Evolutionary conservation across 2,113 vertebrate genomes (phyloP), one percentile per base, ranked within the genome.

Genomic region (Fregetta grallaria): DNA sequence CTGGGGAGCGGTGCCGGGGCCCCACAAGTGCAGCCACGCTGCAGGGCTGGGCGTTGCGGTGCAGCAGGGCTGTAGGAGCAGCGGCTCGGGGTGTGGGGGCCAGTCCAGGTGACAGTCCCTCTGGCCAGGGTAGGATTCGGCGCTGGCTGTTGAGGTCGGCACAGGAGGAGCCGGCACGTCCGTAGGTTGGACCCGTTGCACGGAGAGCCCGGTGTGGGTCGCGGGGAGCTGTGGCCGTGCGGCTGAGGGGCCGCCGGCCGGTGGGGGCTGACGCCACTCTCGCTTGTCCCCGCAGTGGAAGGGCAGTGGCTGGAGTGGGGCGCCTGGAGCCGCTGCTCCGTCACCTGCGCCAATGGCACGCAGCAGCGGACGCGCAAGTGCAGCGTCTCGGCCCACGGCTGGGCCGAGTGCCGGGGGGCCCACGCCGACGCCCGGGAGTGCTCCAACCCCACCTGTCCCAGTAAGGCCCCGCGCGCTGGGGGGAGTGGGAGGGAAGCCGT

Each of bases 251-350:
- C 92, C 67, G 49, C 70, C 0, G 52, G 15, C 34, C 25, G 0
- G 40, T 5, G 73, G 82, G 80, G 63, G n/a, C 55, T 90, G 85
- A 98, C 36, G 40, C 23, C 81, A 62, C 63, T 92, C 68, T 97
- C 91, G 49, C 91, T 97, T 95, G 96, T 97, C 96, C 96, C 96
- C 81, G 89, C 98, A 99, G 99, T 99, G 98, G 99, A 99, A 98
- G 99, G 99, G 94, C 99, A 99, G 98, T 99, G 99, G 99, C 97
- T 99, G 98, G 99, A 99, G 95, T 99, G 99, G 99, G 98, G 99
- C 68, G 96, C 98, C 36, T 99, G 99, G 99, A 99, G 98, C 82
- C 98, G 94, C 42, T 99, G 99, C 96, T 99, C 99, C 14, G 98
- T 99, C 29, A 99, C 99, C 44, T 99, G 99, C 50, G 98, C 98